Conservation (phyloP, 2,797 vertebrate genomes). For the Lindbergichthys nudifrons region DNA sequence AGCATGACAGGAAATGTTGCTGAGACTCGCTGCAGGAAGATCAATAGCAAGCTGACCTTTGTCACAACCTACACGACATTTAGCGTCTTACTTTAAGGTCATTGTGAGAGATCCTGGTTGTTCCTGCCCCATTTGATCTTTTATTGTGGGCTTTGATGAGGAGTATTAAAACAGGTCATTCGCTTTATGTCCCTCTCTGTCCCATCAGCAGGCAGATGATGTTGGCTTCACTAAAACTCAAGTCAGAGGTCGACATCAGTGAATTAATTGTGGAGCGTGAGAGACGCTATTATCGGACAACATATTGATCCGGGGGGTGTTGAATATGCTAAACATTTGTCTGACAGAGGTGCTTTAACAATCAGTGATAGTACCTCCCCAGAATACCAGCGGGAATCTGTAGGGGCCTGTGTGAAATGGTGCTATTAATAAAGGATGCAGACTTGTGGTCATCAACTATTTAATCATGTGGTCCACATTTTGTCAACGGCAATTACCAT, state of each 20-base stretch:
- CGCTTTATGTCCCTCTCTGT: slow-evolving; percentile 59
- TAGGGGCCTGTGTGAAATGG: slow-evolving; percentile 32
- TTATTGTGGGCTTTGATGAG: slow-evolving; percentile 64
- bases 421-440: slow-evolving; percentile 45
- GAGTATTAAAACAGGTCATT: slow-evolving; percentile 68
- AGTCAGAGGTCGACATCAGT: slow-evolving; percentile 74
- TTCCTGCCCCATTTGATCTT: slow-evolving; percentile 66
- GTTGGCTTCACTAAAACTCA: slow-evolving; percentile 77
- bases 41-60: slow-evolving; percentile 68
- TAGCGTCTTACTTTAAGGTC: slow-evolving; percentile 62
- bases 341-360: slow-evolving; percentile 62
- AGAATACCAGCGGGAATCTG: slow-evolving; percentile 53
- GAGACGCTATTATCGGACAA: slow-evolving; percentile 66
- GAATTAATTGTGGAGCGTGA: slow-evolving; percentile 73
- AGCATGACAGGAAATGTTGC: slow-evolving; percentile 45
- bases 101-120: slow-evolving; percentile 50
- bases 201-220: slow-evolving; percentile 68
- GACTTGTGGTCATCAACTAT: slow-evolving; percentile 41
- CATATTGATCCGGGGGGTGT: slow-evolving; percentile 74
- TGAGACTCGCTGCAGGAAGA: slow-evolving; percentile 40
- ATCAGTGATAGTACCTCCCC: slow-evolving; percentile 39
- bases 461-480: slow-evolving; percentile 53
- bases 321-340: slow-evolving; percentile 80
- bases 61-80: slow-evolving; percentile 56
- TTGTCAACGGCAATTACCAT: slow-evolving; percentile 63